Conservation (phyloP, 2,797 vertebrate species). For the Neomorphus geoffroyi region DNA sequence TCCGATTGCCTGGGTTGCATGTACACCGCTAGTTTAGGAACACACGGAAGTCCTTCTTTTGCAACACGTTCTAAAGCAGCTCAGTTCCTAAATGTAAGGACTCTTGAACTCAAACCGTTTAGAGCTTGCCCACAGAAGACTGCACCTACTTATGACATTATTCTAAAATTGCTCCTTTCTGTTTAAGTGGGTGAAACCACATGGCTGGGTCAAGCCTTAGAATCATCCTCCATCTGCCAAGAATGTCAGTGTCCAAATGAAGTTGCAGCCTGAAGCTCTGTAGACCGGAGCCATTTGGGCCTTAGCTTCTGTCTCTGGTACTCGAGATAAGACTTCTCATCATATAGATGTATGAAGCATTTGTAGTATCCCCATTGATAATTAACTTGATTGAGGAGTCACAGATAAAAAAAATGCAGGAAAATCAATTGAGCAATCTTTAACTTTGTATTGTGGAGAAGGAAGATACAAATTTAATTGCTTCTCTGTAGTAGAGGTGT, state of each 20-base stretch:
- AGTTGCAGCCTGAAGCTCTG: neutral
- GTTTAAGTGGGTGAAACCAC: neutral
- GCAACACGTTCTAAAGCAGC: neutral
- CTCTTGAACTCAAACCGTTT: neutral
- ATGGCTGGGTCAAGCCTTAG: neutral
- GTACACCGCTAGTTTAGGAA: neutral
- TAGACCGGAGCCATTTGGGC: neutral
- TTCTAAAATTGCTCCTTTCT: neutral
- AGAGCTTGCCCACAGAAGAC: neutral
- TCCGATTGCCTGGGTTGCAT: neutral
- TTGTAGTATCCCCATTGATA: neutral
- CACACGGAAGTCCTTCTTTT: neutral
- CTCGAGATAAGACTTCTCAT: neutral
- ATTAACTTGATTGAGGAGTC: neutral
- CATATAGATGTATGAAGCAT: rapidly evolving
- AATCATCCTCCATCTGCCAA: neutral
- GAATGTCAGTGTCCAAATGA: neutral
- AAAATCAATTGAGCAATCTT: neutral
- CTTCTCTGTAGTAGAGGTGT: neutral
- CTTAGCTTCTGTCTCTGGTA: neutral
- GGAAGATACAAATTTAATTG: neutral
- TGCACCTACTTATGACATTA: neutral
- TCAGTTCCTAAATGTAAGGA: neutral
- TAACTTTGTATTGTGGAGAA: neutral
- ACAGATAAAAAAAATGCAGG: neutral